phyloP scores from a whole-genome alignment of 2,888 invertebrate genomes.

The Steromphala cineraria region DNA sequence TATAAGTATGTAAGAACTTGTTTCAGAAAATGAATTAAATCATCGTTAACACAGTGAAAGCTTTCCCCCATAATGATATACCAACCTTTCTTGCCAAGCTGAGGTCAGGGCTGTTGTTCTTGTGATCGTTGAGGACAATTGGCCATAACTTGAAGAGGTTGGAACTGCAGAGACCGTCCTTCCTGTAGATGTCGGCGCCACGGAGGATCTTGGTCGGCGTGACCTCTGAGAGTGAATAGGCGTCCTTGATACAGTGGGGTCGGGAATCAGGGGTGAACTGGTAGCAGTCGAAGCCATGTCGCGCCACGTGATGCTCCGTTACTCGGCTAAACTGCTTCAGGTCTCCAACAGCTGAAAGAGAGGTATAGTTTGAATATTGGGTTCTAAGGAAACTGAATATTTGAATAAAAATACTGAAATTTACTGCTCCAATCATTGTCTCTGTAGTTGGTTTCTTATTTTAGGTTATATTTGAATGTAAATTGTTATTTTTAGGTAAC shows the following conservation, averaged over 20 bases:
- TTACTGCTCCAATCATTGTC: no score
- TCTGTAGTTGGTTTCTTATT: no score
- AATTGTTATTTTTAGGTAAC: no score
- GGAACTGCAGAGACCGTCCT: slow-evolving; percentile 63
- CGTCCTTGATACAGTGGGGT: slow-evolving; percentile 84
- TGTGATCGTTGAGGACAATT: slow-evolving; percentile 58
- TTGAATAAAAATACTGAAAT: no score
- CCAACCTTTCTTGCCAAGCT: slow-evolving; percentile 44
- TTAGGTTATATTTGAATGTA: no score
- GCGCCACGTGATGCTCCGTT: slow-evolving; percentile 80
- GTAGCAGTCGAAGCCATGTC: slow-evolving; percentile 82
- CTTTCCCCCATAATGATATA: no score
- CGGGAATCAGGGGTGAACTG: slow-evolving; percentile 86
- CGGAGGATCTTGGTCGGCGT: slow-evolving; percentile 65
- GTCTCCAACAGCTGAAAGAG: slow-evolving; percentile 91
- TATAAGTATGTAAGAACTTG: no score
- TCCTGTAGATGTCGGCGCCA: slow-evolving; percentile 60
- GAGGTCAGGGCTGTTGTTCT: slow-evolving; percentile 57
- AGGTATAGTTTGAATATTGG: neutral
- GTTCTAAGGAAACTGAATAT: neutral
- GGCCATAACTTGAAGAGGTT: slow-evolving; percentile 68
- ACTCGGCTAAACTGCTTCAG: slow-evolving; percentile 86
- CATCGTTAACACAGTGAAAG: no score
- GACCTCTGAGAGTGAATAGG: slow-evolving; percentile 87
- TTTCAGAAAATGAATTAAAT: no score